Evolutionary conservation across 2,113 vertebrate species (phyloP).

Genomic region (Syngnathus typhle): DNA sequence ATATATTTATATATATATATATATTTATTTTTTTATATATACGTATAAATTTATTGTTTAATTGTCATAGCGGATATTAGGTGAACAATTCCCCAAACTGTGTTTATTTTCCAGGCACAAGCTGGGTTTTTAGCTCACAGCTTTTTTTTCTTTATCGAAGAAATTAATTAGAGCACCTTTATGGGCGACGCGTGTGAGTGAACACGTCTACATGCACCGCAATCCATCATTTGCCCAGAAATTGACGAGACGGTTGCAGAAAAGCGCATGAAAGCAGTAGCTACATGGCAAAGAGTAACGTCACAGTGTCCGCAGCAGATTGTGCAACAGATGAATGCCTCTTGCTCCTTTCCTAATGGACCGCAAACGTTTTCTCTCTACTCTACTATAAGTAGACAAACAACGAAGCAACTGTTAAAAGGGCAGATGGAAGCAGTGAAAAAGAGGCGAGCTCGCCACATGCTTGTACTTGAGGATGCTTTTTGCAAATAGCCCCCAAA

Average conservation of each 20-base stretch:
- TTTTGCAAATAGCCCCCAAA: constrained; percentile 58
- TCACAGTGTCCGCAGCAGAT: constrained; percentile 53
- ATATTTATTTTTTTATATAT: not conserved
- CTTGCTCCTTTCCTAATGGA: constrained; percentile 41
- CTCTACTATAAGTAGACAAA: constrained; percentile 44
- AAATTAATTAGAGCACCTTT: not conserved
- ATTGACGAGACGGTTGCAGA: constrained; percentile 23
- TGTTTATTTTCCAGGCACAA: not conserved
- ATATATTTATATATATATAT: not conserved
- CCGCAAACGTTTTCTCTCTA: constrained; percentile 44
- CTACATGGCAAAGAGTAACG: constrained; percentile 48
- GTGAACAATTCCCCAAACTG: not conserved
- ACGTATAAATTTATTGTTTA: too few species aligned
- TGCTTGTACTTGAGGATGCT: constrained; percentile 40
- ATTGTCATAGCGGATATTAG: not conserved
- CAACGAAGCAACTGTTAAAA: constrained; percentile 54
- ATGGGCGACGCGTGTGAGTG: not conserved
- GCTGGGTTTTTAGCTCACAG: not conserved
- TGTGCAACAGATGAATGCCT: constrained; percentile 58
- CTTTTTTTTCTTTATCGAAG: too few species aligned
- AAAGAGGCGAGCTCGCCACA: constrained; percentile 39
- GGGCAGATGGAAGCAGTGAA: constrained; percentile 49
- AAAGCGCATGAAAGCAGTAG: constrained; percentile 40
- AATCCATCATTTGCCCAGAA: constrained; percentile 15
- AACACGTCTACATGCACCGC: not conserved